A percentile compares a stretch with the other conserved stretches of the same genome.
Conservation (phyloP, 1,140 invertebrate species). For the Drosophila parvula region DNA sequence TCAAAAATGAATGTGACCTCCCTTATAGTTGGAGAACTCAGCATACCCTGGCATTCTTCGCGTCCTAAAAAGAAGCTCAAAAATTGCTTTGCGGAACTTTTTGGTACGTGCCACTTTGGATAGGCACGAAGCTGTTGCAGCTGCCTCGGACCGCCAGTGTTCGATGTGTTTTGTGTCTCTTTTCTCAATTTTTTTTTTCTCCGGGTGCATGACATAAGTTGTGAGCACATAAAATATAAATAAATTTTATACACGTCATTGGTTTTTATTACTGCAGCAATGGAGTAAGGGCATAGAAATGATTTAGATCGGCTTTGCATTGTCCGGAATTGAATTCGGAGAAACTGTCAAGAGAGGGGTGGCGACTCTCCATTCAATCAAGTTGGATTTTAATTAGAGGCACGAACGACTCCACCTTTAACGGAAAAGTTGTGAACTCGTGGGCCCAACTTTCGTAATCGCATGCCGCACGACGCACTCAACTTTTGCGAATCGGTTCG, state of each 20-base stretch:
- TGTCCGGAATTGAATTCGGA: slow-evolving; percentile 9
- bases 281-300: slow-evolving; percentile 45
- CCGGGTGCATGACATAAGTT: slow-evolving; percentile 69
- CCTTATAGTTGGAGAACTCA: not conserved
- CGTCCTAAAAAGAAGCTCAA: slow-evolving; percentile 53
- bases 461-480: slow-evolving; percentile 49
- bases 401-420: slow-evolving; percentile 15
- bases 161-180: slow-evolving; percentile 44
- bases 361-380: slow-evolving; percentile 20
- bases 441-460: slow-evolving; percentile 57
- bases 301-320: slow-evolving; percentile 54
- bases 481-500: slow-evolving; percentile 66
- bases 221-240: slow-evolving; percentile 79
- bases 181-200: slow-evolving; percentile 18
- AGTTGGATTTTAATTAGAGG: slow-evolving; percentile 48
- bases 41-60: slow-evolving; percentile 12
- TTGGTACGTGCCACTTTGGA: slow-evolving; percentile 64
- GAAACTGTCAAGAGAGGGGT: not conserved
- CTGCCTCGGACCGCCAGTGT: slow-evolving; percentile 51
- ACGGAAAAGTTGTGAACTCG: slow-evolving; percentile 40
- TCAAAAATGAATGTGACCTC: too few species aligned
- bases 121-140: slow-evolving; percentile 65
- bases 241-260: slow-evolving; percentile 79
- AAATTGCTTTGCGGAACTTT: slow-evolving; percentile 80
- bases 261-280: slow-evolving; percentile 80